Base-by-base conservation (phyloP, 2,888 invertebrate genomes). In the Oeneis ivallda region DNA sequence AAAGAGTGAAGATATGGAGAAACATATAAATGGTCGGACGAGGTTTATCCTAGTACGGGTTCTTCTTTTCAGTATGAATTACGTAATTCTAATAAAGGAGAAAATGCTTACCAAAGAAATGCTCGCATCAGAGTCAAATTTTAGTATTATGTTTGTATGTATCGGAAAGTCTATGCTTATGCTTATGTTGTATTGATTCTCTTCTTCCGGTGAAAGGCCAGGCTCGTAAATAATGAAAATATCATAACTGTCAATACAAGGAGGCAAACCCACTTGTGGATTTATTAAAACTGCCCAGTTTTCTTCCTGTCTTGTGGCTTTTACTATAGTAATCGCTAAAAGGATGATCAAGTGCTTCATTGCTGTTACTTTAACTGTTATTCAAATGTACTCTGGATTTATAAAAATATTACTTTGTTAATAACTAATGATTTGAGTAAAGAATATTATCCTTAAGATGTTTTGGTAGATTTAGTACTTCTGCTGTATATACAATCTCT, bases 121-220 rank as follows among this genome's bases (percentile, higher is more conserved):
- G 7, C 56, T 62, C 11, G 76, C 76, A 65, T 76, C 77, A 0
- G 75, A 71, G 69, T 79, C 79, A 65, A 80, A 77, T 37, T 69
- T 70, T 10, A 79, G 19, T 1, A 47, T 32, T 0, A 73, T 67
- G 56, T 60, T 65, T 0, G 73, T 70, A 9, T 71, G 26, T 13
- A 4, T 2, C 3, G 65, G 69, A 15, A 80, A 60, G 0, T 65
- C 13, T 13, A 50, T 49, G 19, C 5, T 13, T 13, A 60, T 37
- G 0, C 15, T 37, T 15, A 80, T 37, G 6, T 9, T 3, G 49
- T 77, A 80, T 39, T 75, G 70, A 39, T 80, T 80, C 37, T 79
- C 80, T 66, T 76, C 74, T 0, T 70, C 76, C 5, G 78, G 76
- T 4, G 78, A 72, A 4, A 70, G 17, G 1, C 72, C 75, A 37